Evolutionary conservation across 2,113 vertebrate genomes (phyloP).

Genomic region (Psilopogon haemacephalus): DNA sequence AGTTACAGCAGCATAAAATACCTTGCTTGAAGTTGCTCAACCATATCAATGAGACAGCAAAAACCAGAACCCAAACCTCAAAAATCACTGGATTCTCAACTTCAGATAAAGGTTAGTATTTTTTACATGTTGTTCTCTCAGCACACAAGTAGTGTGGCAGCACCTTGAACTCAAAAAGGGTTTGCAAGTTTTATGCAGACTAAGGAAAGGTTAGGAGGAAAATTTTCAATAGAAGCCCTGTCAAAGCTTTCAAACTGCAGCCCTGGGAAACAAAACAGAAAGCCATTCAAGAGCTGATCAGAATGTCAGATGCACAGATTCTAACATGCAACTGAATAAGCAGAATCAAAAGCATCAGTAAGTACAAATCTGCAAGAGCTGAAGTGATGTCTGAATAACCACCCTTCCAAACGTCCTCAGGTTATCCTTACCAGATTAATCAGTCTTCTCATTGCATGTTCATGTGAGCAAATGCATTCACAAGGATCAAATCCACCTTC

Average conservation of each 20-base stretch:
- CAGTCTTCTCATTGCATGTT: conserved; percentile 94
- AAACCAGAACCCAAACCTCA: background rate
- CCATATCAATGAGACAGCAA: background rate
- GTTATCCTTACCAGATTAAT: conserved; percentile 91
- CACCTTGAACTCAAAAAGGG: background rate
- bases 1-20: background rate
- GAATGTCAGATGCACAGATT: background rate
- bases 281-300: background rate
- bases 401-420: background rate
- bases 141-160: background rate
- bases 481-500: conserved; percentile 97
- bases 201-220: background rate
- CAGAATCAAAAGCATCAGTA: conserved; percentile 10
- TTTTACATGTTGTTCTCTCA: background rate
- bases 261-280: background rate
- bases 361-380: background rate
- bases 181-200: background rate
- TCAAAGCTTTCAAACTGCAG: background rate
- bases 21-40: background rate
- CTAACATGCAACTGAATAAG: background rate
- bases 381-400: background rate
- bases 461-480: conserved; percentile 95
- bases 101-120: background rate
- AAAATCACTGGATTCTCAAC: background rate
- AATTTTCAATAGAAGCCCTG: background rate